These are phyloP conservation scores for Melanotaenia parkinsoni DNA, from an alignment of 2,797 vertebrate species.

Conservation along the genomic window DNA sequence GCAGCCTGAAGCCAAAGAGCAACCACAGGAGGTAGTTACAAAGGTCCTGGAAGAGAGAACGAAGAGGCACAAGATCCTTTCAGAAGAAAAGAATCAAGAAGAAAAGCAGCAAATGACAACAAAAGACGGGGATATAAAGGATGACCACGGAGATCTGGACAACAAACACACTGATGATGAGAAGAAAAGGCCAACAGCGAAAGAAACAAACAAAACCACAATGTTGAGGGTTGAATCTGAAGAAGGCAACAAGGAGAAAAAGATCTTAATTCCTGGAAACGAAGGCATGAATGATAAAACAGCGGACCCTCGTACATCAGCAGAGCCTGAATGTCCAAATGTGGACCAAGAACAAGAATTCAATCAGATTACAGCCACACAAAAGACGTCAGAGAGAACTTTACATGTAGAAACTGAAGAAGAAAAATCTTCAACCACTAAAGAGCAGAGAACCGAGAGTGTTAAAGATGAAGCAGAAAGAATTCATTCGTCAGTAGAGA, in stretches of 20 bases:
- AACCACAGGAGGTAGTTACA: conserved; percentile 4
- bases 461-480: not conserved
- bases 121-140: conserved; percentile 13
- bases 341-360: not conserved
- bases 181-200: conserved; percentile 7
- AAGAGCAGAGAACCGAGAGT: not conserved
- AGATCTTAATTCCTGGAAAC: not conserved
- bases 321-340: conserved; percentile 13
- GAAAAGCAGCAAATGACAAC: conserved; percentile 12
- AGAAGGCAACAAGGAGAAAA: conserved; percentile 12
- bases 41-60: conserved; percentile 29
- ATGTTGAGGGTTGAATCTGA: not conserved
- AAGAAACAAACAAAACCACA: conserved; percentile 1
- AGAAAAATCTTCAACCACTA: not conserved
- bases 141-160: conserved; percentile 5
- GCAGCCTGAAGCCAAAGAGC: conserved; percentile 23
- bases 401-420: conserved; percentile 8
- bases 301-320: not conserved
- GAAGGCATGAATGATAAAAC: conserved; percentile 4
- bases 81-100: conserved; percentile 31
- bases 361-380: not conserved
- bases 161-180: not conserved
- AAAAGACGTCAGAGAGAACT: conserved; percentile 12
- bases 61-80: conserved; percentile 6
- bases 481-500: not conserved